Percentiles rank a stretch among this genome's conserved stretches.
phyloP scores from a whole-genome alignment of 2,797 vertebrate genomes.

The Melanotaenia maccullochi region DNA sequence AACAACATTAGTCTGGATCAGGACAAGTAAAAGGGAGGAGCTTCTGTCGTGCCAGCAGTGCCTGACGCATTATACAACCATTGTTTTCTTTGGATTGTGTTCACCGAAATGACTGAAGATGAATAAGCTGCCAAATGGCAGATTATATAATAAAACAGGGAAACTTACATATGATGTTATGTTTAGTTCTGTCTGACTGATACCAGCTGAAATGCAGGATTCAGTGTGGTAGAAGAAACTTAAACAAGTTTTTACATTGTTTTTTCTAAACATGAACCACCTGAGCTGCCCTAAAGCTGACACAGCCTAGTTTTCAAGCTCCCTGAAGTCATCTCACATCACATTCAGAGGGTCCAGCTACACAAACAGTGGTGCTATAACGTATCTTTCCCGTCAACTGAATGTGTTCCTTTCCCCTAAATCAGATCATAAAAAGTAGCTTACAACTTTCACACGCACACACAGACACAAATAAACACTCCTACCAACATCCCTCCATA shows the following conservation, averaged over 20 bases:
- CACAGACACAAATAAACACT: constrained; percentile 40
- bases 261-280: background rate
- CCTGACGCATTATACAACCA: constrained; percentile 46
- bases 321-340: constrained; percentile 37
- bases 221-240: background rate
- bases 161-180: constrained; percentile 25
- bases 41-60: constrained; percentile 5
- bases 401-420: constrained; percentile 7
- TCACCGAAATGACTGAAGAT: constrained; percentile 62
- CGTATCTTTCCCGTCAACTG: background rate
- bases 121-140: constrained; percentile 50
- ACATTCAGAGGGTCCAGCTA: constrained; percentile 20
- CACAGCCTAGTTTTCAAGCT: background rate
- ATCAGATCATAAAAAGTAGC: constrained; percentile 60
- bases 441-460: constrained; percentile 63
- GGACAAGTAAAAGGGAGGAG: constrained; percentile 6
- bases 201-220: background rate
- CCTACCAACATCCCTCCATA: constrained; percentile 42
- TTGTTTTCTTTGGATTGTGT: constrained; percentile 48
- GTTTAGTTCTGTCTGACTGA: too few relatives aligned
- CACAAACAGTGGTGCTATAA: background rate
- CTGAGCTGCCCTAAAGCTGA: background rate
- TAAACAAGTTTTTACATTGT: too few relatives aligned
- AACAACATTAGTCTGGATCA: background rate
- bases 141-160: constrained; percentile 34